Base-by-base conservation (phyloP, 2,888 invertebrate species). In the Stomorhina lunata region DNA sequence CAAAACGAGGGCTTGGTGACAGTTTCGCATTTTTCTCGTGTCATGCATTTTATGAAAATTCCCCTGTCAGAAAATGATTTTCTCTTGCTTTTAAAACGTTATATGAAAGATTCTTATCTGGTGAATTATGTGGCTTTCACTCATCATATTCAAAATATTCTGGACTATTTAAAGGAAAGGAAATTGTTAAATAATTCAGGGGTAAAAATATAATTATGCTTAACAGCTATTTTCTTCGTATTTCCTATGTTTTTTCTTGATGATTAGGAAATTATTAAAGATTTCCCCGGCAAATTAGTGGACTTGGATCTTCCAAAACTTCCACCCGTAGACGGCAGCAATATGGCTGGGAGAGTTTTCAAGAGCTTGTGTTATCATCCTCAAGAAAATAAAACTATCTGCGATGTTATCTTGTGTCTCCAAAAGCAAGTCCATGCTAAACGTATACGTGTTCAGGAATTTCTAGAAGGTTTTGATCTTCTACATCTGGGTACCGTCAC, bases 81-180 rank as follows among this genome's bases (percentile, higher is more conserved):
- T 89, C 92, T 94, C 86, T 90, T 96, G 55, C 91, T 96, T 12
- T 92, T 96, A 72, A 95, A 95, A 86, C 94, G 94, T 86, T 96
- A 95, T 90, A 92, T 95, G 86, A 95, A 95, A 88, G 94, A 95
- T 90, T 93, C 94, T 2, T 96, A 95, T 90, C 94, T 95, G 25
- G 91, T 96, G 1, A 96, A 96, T 91, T 96, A 96, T 87, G 93
- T 95, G 7, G 95, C 95, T 5, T 95, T 96, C 88, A 90, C 96
- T 4, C 92, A 93, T 69, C 93, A 94, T 1, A 92, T 96, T 7
- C 94, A 95, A 72, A 93, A 94, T 12, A 93, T 94, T 22, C 93
- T 93, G 84, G 92, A 93, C 55, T 94, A 94, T 84, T 88, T 94
- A 81, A 92, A 93, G 80, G 86, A 91, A 15, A 90, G 93, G 84